phyloP scores from a whole-genome alignment of 2,888 invertebrate genomes.

The Parasteatoda lunata region DNA sequence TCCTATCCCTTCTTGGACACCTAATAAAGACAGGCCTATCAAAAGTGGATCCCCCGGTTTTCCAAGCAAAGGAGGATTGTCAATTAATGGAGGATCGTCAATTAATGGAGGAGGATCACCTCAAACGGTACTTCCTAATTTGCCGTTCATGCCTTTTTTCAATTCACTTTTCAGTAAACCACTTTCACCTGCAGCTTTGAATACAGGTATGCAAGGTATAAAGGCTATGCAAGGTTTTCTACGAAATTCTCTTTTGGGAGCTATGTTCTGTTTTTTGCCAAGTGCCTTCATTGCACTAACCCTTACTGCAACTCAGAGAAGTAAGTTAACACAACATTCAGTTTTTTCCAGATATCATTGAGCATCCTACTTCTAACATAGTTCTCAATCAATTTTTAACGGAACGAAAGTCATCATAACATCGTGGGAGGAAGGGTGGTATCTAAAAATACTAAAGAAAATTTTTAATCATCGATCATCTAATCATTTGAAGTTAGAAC shows the following conservation, averaged over 20 bases:
- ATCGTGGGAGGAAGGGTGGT: too few relatives aligned
- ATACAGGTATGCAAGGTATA: conserved; percentile 65
- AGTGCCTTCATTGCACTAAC: conserved; percentile 66
- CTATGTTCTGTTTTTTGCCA: conserved; percentile 64
- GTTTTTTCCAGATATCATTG: too few relatives aligned
- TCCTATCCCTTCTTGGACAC: conserved; percentile 55
- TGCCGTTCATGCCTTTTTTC: conserved; percentile 63
- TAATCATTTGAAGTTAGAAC: too few relatives aligned
- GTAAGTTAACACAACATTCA: conserved; percentile 40
- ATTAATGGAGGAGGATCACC: conserved; percentile 16
- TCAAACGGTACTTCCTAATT: conserved; percentile 54
- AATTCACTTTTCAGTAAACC: conserved; percentile 51
- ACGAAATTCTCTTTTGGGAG: conserved; percentile 64
- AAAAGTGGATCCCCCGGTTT: neutral
- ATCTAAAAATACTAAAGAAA: too few relatives aligned
- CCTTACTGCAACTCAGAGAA: conserved; percentile 56
- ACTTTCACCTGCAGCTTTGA: conserved; percentile 48
- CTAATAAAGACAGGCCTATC: neutral
- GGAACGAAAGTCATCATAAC: too few relatives aligned
- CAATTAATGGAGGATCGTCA: conserved; percentile 17
- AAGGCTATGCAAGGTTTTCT: conserved; percentile 67
- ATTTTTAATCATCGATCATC: too few relatives aligned
- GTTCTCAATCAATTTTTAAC: too few relatives aligned
- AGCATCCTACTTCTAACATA: too few relatives aligned
- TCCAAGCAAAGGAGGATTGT: neutral